Base-by-base conservation (phyloP, 2,888 invertebrate species). In the Alentia gelatinosa region DNA sequence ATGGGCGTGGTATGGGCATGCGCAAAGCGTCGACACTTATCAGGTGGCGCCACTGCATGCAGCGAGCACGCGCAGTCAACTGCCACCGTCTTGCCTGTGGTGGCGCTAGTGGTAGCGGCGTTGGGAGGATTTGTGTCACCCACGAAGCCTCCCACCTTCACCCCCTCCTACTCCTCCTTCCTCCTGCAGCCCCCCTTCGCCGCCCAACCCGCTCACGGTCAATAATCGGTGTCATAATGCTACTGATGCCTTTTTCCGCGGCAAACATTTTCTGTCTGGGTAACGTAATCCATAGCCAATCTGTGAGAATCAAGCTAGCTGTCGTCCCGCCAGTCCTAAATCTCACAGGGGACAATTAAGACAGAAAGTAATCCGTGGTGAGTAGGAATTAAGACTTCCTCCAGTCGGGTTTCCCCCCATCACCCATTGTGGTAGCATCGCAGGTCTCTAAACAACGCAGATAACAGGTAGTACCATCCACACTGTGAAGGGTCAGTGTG, bases 241-340 rank as follows among this genome's bases (percentile, higher is more conserved):
- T 26, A 30, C 68, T 68, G 68, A 68, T 68, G 68, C 68, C 68
- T 68, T 26, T 68, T 68, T 30, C 68, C 30, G 56, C 19, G 68
- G 68, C 68, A 68, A 68, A 68, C 68, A 26, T 30, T 56, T 68
- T 68, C 68, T 68, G 68, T 68, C 30, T 68, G 68, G 30, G 68
- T 68, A 68, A 68, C 68, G 30, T 9, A 26, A 68, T 68, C 68
- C 68, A 68, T 30, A 68, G 30, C 68, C 68, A 68, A 47, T 30
- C 68, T 26, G 26, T 30, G 68, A 68, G 68, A 68, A 68, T 68
- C 30, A 68, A 68, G 30, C 68, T 30, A 26, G 68, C 30, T 68
- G 68, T 26, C n/a, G 63, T n/a, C 15, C 47, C 47, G 19, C 7
- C 47, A 19, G 9, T 19, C 47, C 47, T 47, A 47, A 47, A 47